These are phyloP conservation scores for Gerris buenoi DNA, from an alignment of 1,140 invertebrate species.

Conservation along the genomic window DNA sequence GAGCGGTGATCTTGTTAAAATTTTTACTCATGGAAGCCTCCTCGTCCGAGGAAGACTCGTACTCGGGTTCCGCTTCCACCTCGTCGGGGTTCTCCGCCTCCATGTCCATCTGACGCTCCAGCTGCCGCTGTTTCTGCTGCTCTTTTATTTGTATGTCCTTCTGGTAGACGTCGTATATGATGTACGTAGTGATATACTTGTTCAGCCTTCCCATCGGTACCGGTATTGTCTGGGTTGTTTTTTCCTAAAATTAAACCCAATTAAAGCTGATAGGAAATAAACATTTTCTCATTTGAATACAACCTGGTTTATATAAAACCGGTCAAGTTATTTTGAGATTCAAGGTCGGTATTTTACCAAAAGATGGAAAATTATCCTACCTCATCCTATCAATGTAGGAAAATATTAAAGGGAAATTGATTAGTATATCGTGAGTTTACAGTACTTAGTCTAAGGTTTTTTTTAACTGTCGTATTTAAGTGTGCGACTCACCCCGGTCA, in stretches of 20 bases:
- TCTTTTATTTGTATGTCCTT: not conserved
- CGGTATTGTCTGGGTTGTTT: not conserved
- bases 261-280: not conserved
- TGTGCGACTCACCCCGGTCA: not conserved
- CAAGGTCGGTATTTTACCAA: too few relatives aligned
- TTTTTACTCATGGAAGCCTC: not conserved
- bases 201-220: not conserved
- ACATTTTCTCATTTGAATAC: too few relatives aligned
- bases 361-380: too few relatives aligned
- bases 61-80: not conserved
- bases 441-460: too few relatives aligned
- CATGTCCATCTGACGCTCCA: not conserved
- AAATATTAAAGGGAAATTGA: too few relatives aligned
- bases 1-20: not conserved
- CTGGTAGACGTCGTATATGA: constrained; percentile 1
- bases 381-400: too few relatives aligned
- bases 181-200: not conserved
- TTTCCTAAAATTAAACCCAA: constrained; percentile 1
- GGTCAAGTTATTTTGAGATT: too few relatives aligned
- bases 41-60: not conserved
- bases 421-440: too few relatives aligned
- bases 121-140: not conserved
- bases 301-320: too few relatives aligned
- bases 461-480: too few relatives aligned
- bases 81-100: not conserved